A percentile compares a stretch with the other conserved stretches of the same genome.
Evolutionary conservation across 2,888 invertebrate species (phyloP).

Genomic region (Agrochola circellaris): DNA sequence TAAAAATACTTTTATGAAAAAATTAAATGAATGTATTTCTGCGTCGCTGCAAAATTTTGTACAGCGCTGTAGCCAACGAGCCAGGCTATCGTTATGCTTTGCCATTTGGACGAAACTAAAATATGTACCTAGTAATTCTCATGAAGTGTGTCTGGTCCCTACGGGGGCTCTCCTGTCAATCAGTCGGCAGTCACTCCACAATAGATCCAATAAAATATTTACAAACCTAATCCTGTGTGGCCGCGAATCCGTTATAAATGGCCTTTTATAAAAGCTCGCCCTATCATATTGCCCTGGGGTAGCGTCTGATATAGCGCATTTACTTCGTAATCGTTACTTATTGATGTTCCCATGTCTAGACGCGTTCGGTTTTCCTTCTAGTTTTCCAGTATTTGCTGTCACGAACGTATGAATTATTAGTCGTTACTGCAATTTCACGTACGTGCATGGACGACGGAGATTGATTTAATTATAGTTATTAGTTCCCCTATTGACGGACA

Average conservation of each 20-base stretch:
- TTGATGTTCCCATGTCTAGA: conserved; percentile 85
- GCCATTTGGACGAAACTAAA: conserved; percentile 63
- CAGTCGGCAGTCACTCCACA: conserved; percentile 81
- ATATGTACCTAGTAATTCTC: conserved; percentile 67
- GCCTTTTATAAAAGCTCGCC: conserved; percentile 80
- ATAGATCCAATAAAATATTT: conserved; percentile 88
- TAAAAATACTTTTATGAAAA: conserved; percentile 59
- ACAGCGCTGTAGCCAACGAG: conserved; percentile 25
- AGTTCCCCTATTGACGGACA: conserved; percentile 62
- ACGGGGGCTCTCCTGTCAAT: conserved; percentile 85
- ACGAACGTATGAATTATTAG: conserved; percentile 82
- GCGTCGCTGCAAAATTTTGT: conserved; percentile 42
- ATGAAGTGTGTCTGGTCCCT: conserved; percentile 70
- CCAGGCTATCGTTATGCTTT: conserved; percentile 47
- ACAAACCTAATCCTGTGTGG: conserved; percentile 87
- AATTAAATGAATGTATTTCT: conserved; percentile 45
- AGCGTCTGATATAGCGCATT: conserved; percentile 78
- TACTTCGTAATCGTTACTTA: conserved; percentile 84
- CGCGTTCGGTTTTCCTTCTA: conserved; percentile 73
- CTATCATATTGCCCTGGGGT: conserved; percentile 80
- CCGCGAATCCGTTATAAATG: conserved; percentile 86
- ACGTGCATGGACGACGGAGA: conserved; percentile 58
- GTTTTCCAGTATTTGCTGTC: conserved; percentile 83
- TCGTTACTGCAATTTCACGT: conserved; percentile 76
- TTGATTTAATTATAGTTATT: conserved; percentile 72